These are phyloP conservation scores for Ooceraea biroi DNA, from an alignment of 1,140 invertebrate genomes.

Conservation along the genomic window DNA sequence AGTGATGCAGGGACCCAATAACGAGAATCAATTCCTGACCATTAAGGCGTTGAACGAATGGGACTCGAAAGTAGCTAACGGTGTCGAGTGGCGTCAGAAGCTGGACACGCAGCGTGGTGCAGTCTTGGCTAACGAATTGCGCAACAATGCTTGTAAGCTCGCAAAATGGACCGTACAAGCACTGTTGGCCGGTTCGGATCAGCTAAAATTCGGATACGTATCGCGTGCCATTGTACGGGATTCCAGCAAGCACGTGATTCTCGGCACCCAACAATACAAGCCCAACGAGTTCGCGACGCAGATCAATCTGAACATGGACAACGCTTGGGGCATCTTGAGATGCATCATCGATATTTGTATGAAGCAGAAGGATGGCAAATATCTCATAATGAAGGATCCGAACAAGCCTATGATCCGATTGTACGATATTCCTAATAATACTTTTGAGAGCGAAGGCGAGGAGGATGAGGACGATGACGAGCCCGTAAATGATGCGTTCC, in stretches of 20 bases:
- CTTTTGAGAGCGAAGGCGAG: slow-evolving; percentile 98
- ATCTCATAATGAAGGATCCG: slow-evolving; percentile 99
- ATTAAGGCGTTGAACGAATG: slow-evolving; percentile 99
- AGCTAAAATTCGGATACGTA: slow-evolving; percentile 99
- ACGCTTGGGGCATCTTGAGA: slow-evolving; percentile 99
- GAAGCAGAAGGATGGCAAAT: slow-evolving; percentile 99
- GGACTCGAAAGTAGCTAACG: slow-evolving; percentile 98
- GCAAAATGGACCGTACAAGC: slow-evolving; percentile 99
- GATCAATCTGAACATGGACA: slow-evolving; percentile 99
- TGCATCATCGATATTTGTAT: slow-evolving; percentile 99
- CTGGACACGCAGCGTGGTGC: slow-evolving; percentile 98
- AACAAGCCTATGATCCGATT: slow-evolving; percentile 98
- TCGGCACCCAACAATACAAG: slow-evolving; percentile 99
- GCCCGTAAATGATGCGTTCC: slow-evolving; percentile 87
- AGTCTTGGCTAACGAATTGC: slow-evolving; percentile 98
- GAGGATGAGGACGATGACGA: slow-evolving; percentile 95
- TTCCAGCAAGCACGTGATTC: slow-evolving; percentile 98
- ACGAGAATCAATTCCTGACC: slow-evolving; percentile 96
- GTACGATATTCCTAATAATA: slow-evolving; percentile 99
- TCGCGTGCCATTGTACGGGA: slow-evolving; percentile 97
- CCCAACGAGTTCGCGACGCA: slow-evolving; percentile 99
- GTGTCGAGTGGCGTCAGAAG: slow-evolving; percentile 99
- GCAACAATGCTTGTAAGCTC: slow-evolving; percentile 99
- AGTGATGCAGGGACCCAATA: slow-evolving; percentile 95
- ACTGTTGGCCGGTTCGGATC: slow-evolving; percentile 97